Base-by-base conservation (phyloP, 2,797 vertebrate species). In the Mormyrops attenuatus region DNA sequence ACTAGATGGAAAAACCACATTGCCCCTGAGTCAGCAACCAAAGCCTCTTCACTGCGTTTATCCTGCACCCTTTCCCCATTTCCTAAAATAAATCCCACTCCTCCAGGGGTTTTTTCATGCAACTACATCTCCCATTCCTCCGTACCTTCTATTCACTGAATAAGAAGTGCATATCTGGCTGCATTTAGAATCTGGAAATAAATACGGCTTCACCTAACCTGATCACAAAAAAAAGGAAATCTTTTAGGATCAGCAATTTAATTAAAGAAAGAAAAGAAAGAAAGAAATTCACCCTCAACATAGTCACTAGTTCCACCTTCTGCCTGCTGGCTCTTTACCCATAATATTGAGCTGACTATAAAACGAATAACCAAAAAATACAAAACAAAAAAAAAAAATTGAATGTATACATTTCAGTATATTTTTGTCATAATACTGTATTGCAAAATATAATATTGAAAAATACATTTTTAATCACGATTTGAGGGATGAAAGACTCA, bases 131-230 rank as follows among this genome's bases (percentile, higher is more conserved):
- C 30, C 63, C 22, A 26, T 34, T 26, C 63, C 63, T 69, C 30
- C 0, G 1, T 73, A 13, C 66, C 30, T 73, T 38, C 30, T 34
- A 38, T 15, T 73, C 66, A 38, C 6, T 80, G 38, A 80, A 80
- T 38, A 66, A 73, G 17, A 73, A 73, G 69, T 34, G 30, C 34
- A 57, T 53, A 50, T 87, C 8, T 87, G 15, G 17, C 85, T 50
- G 85, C 85, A 34, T 87, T 57, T 87, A 34, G 52, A 87, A 87
- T 87, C 9, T 22, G 26, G 17, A 85, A 85, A 85, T 49, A 52
- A 85, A 50, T 85, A 85, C 22, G 52, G n/a, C 82, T 85, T 85
- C n/a, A 85, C 6, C 1, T 44, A 47, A 22, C 44, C 22, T 85
- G 20, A 44, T 80, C 5, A 52, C 5, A n/a, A 52, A 85, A 38